Base-by-base conservation (phyloP, 2,113 vertebrate genomes). In the Alethe castanea region DNA sequence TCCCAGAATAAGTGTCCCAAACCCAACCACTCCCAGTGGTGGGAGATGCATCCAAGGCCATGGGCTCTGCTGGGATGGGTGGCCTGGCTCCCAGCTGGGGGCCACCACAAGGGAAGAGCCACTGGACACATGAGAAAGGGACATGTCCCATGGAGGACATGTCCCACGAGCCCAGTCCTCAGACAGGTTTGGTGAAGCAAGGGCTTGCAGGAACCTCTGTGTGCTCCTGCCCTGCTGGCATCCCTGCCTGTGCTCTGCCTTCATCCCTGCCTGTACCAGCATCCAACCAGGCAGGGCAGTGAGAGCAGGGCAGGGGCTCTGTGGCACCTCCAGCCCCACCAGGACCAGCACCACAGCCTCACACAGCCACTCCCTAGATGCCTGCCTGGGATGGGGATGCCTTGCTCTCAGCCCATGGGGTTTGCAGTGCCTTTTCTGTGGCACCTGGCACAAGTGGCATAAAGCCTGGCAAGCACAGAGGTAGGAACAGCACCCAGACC, bases 21-120 rank as follows among this genome's bases (percentile, higher is more conserved):
- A 67, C 5, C 19, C 45, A 83, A 12, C 26, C 1, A 8, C 20
- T 33, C 42, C 6, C 13, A 5, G 28, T 1, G 3, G 12, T 14
- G n/a, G 42, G 50, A 78, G 19, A 81, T 13, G 24, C 28, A 73
- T 14, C 79, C 66, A 23, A 54, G 28, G 29, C 24, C 69, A 71
- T 25, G 2, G 1, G n/a, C 18, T 64, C 62, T 28, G 35, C 28
- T 0, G 2, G 38, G 25, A 74, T 0, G 3, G 61, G 19, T 2
- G 2, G 35, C 9, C 18, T 8, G 23, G 36, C 18, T 86, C 29
- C 52, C 0, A 0, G 19, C 16, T 29, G 18, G 48, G 4, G 29
- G 14, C 19, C 25, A 86, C 77, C 31, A 25, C 0, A 25, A 80
- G 31, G 25, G 19, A 70, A 54, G 23, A 91, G 88, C 56, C 66